Evolutionary conservation across 2,113 vertebrate species (phyloP), one percentile per base, ranked within the genome.

Genomic region (Rhombomys opimus): DNA sequence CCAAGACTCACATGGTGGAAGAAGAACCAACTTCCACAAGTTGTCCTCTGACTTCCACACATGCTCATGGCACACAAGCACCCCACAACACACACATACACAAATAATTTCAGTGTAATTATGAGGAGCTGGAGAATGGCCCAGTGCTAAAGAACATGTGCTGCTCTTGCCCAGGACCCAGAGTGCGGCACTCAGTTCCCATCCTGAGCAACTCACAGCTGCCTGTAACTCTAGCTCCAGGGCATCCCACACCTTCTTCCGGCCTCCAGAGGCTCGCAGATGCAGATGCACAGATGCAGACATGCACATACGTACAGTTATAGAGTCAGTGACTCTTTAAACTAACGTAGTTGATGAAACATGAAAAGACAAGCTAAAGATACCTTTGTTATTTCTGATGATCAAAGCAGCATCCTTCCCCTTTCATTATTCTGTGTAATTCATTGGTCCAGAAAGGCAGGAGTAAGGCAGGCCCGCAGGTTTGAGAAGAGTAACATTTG

Each of bases 281-380:
- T 22, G 52, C 52, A 12, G 20, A 59, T 25, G 20, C 80, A 17
- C 54, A 59, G 18, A 38, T 6, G 38, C 80, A 38, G 35, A 14
- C 54, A 15, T 8, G 0, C 32, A 15, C 35, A 38, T 7, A 61
- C 4, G 38, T 6, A 3, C 1, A 7, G 32, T 57, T n/a, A n/a
- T 10, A 81, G 32, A n/a, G 12, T 57, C 78, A 22, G 35, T n/a
- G 78, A 81, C 7, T 82, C 52, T 57, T 82, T 81, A 59, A n/a
- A n/a, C 54, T 35, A 80, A 22, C 78, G 54, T 81, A 61, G 38
- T 23, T 7, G 35, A 65, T 20, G 7, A 38, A 50, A 35, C 20
- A 35, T 1, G 35, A 30, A 35, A 35, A 25, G 22, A 12, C 4
- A 5, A 23, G 32, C 30, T 20, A 6, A 15, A 87, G 72, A 50